A percentile compares a stretch with the other conserved stretches of the same genome.
phyloP scores from a whole-genome alignment of 2,113 vertebrate genomes.

The Colinus virginianus region DNA sequence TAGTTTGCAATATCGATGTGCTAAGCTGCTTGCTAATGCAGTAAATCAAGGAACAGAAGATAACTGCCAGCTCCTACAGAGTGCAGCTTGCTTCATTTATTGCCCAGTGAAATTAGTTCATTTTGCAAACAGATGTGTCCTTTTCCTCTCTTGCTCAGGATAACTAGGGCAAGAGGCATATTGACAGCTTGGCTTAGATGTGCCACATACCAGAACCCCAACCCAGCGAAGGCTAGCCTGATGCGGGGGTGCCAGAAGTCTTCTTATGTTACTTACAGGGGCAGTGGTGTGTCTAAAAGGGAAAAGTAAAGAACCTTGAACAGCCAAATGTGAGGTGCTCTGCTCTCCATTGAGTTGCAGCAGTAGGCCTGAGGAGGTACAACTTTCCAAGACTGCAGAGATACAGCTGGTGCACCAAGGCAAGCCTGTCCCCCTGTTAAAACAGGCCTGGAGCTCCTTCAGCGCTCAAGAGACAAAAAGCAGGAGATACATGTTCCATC shows the following conservation, averaged over 20 bases:
- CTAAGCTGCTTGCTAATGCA: not conserved
- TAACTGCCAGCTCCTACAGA: not conserved
- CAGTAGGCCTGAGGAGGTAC: not conserved
- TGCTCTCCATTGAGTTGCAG: not conserved
- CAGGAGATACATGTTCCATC: not conserved
- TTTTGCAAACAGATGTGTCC: slow-evolving; percentile 20
- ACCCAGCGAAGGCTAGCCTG: not conserved
- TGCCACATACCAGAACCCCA: not conserved
- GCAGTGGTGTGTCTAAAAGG: not conserved
- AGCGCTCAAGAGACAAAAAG: not conserved
- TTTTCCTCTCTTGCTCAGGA: not conserved
- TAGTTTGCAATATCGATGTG: slow-evolving; percentile 9
- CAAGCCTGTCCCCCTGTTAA: not conserved
- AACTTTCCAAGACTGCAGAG: not conserved
- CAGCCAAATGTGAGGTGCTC: not conserved
- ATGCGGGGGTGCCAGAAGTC: not conserved
- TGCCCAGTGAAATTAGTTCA: not conserved
- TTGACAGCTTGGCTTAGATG: not conserved
- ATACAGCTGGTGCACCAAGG: not conserved
- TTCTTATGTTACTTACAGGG: not conserved
- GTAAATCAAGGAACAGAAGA: slow-evolving; percentile 41
- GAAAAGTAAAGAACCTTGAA: not conserved
- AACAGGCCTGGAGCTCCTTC: not conserved
- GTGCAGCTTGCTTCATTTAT: not conserved
- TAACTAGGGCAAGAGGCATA: not conserved